Evolutionary conservation across 2,797 vertebrate species (phyloP).

Genomic region (Miichthys miiuy): DNA sequence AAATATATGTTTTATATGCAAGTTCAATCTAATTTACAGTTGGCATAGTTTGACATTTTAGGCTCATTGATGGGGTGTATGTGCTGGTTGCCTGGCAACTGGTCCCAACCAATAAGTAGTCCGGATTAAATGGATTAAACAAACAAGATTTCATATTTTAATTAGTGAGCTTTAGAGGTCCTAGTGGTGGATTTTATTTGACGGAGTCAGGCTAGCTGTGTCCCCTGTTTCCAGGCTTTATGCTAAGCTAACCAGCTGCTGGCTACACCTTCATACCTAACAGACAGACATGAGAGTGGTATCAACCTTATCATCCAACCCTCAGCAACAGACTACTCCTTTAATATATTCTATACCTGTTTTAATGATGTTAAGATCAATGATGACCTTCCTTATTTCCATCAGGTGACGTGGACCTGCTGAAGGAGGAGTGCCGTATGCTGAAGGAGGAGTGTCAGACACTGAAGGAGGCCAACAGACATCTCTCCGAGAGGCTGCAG

Average conservation of each 20-base stretch:
- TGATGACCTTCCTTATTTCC: constrained; percentile 23
- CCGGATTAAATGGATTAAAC: neutral
- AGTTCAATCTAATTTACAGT: neutral
- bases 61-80: neutral
- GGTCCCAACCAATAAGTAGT: too few relatives aligned
- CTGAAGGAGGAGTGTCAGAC: constrained; percentile 87
- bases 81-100: too few relatives aligned
- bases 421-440: constrained; percentile 85
- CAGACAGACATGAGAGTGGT: neutral
- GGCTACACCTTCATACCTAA: neutral
- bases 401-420: constrained; percentile 87
- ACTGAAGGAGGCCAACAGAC: constrained; percentile 89
- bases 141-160: neutral
- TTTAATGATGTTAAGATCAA: neutral
- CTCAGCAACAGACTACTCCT: neutral
- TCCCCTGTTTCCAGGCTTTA: neutral
- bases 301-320: neutral
- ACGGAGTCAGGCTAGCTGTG: neutral
- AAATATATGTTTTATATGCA: constrained; percentile 5
- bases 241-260: constrained; percentile 1
- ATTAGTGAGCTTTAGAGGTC: neutral
- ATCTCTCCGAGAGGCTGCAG: constrained; percentile 86
- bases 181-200: neutral
- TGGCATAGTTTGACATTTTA: neutral
- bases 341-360: neutral